phyloP scores from a whole-genome alignment of 2,797 vertebrate genomes.

The Centropyge bicolor region DNA sequence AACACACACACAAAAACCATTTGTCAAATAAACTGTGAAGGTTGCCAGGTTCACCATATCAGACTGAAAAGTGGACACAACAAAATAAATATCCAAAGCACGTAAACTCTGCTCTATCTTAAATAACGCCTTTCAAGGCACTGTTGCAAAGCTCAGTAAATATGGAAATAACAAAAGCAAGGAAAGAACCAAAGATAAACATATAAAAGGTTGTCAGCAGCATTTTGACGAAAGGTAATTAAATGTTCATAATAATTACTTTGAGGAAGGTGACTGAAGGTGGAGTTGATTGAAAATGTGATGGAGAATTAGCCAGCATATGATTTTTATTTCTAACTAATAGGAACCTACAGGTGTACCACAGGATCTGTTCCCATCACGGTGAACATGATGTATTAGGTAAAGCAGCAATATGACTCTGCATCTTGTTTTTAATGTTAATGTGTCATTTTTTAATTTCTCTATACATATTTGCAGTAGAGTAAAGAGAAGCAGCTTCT shows the following conservation, averaged over 20 bases:
- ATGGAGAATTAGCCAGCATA: not conserved
- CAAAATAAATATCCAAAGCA: constrained; percentile 15
- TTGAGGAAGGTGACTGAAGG: not conserved
- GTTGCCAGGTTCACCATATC: constrained; percentile 8
- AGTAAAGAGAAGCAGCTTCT: constrained; percentile 24
- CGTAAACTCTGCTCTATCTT: not conserved
- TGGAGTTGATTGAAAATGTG: constrained; percentile 10
- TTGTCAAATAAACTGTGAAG: not conserved
- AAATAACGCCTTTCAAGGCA: constrained; percentile 23
- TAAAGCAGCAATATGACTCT: constrained; percentile 23
- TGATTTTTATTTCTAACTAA: constrained; percentile 11
- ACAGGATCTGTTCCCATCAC: not conserved
- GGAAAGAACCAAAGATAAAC: constrained; percentile 17
- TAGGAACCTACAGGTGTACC: not conserved
- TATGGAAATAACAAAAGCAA: constrained; percentile 16
- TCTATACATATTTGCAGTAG: constrained; percentile 31
- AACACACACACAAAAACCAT: not conserved
- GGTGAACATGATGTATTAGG: constrained; percentile 9
- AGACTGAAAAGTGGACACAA: not conserved
- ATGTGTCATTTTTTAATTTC: too few relatives aligned
- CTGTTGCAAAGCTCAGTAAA: constrained; percentile 15
- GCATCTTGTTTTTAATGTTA: not conserved
- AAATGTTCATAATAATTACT: constrained; percentile 24
- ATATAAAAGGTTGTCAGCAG: constrained; percentile 2
- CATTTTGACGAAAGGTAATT: constrained; percentile 20